Base-by-base conservation (phyloP, 2,113 vertebrate genomes). In the Gymnocephalus cernua region DNA sequence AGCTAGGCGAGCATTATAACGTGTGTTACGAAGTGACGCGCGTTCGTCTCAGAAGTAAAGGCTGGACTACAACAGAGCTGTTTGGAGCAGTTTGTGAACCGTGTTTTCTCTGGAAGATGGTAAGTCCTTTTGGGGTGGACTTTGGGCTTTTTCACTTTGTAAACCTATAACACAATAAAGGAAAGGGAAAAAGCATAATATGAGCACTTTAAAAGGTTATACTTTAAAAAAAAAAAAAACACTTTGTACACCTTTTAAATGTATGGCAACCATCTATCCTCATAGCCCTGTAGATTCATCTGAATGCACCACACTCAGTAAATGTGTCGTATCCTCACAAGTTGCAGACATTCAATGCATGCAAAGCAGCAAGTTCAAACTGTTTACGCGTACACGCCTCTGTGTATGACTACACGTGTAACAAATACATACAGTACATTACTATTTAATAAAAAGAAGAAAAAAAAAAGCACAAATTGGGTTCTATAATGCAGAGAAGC, bases 381-480 rank as follows among this genome's bases (percentile, higher is more conserved):
- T 23, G 68, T 77, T 65, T 15, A 16, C 4, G 58, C 64, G 38
- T 41, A 13, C 68, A 77, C 25, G 29, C 44, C 50, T 70, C 23
- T 61, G 23, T 72, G 73, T 59, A 41, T 14, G 58, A 63, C 66
- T 44, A 51, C 16, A 85, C 61, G 72, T 76, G 48, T 78, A 71
- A 82, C 77, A 87, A 44, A 84, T 32, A 82, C 41, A 63, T 76
- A 83, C 64, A 82, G 66, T 77, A 87, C 84, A 80, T 63, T 83
- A 41, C 59, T 83, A 72, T 75, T 64, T 57, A 8, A 74, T 77
- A 44, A 83, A 64, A 21, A 64, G 32, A 58, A 56, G 41, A 54
- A 62, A 71, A 67, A 61, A 54, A 63, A 72, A 71, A 61, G 61
- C 67, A 69, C 21, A 73, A 65, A 74, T 62, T 47, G 23, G 18